Conservation (phyloP, 2,888 invertebrate species). For the Protophormia terraenovae region DNA sequence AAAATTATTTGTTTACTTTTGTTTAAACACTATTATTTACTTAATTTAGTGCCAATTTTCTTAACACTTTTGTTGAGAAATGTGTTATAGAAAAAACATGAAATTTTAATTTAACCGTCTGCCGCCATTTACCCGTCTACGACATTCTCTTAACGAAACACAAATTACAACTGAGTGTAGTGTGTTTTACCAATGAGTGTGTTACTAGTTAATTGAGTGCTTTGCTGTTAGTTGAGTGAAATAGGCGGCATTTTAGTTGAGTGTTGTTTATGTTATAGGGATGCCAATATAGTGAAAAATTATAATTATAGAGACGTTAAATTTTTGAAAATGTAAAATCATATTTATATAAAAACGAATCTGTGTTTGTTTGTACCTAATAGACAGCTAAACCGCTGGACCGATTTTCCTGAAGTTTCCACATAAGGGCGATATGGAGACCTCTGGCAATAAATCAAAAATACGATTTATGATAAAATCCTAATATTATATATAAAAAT, state of each 20-base stretch:
- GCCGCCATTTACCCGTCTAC: constrained; percentile 20
- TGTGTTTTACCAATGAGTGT: constrained; percentile 58
- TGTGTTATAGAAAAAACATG: constrained; percentile 21
- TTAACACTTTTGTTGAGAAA: constrained; percentile 51
- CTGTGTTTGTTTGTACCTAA: no score
- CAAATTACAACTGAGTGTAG: constrained; percentile 62
- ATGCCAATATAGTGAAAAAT: neutral
- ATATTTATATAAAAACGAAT: neutral
- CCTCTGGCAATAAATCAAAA: no score
- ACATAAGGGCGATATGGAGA: no score
- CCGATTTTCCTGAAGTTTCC: no score
- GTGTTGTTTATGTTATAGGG: neutral
- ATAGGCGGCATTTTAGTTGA: neutral
- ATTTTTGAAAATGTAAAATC: no score
- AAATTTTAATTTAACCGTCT: constrained; percentile 28
- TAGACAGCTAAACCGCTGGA: no score
- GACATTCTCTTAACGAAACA: constrained; percentile 55
- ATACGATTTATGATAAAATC: no score
- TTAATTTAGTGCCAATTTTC: constrained; percentile 30
- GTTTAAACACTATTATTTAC: neutral
- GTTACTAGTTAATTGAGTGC: constrained; percentile 50
- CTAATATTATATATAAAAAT: no score
- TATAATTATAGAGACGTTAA: neutral
- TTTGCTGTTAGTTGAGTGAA: constrained; percentile 29
- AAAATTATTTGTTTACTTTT: neutral